A percentile compares a stretch with the other conserved stretches of the same genome.
phyloP scores from a whole-genome alignment of 2,113 vertebrate genomes.

The Protobothrops mucrosquamatus region DNA sequence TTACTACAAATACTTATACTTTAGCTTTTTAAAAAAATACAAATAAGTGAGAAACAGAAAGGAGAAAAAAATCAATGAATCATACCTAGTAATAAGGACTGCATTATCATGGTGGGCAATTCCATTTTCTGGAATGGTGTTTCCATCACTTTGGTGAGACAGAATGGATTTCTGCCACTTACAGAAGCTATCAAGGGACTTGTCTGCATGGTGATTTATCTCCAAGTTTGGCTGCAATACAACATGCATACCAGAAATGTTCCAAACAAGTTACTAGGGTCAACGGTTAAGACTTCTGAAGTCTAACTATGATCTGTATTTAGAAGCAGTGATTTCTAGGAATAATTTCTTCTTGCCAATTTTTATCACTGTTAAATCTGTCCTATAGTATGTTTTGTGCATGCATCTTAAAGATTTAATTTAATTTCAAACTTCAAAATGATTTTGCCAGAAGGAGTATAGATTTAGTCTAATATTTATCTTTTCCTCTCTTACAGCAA shows the following conservation, averaged over 20 bases:
- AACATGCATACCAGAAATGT: slow-evolving; percentile 81
- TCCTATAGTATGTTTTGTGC: slow-evolving; percentile 67
- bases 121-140: slow-evolving; percentile 98
- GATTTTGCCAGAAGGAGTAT: slow-evolving; percentile 54
- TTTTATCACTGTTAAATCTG: slow-evolving; percentile 73
- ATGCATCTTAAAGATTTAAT: slow-evolving; percentile 53
- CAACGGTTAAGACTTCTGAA: slow-evolving; percentile 79
- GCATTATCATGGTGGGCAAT: slow-evolving; percentile 99
- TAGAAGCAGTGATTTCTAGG: slow-evolving; percentile 79
- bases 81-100: slow-evolving; percentile 98
- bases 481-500: not conserved
- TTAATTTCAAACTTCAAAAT: slow-evolving; percentile 66
- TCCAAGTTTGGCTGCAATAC: slow-evolving; percentile 96
- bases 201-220: slow-evolving; percentile 99
- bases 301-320: slow-evolving; percentile 78
- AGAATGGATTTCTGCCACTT: slow-evolving; percentile 99
- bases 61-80: slow-evolving; percentile 69
- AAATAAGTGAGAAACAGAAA: slow-evolving; percentile 63
- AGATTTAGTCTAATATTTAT: slow-evolving; percentile 34
- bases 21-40: slow-evolving; percentile 9
- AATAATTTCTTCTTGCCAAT: slow-evolving; percentile 74
- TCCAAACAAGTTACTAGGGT: slow-evolving; percentile 84
- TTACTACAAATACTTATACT: slow-evolving; percentile 40
- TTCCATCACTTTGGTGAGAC: slow-evolving; percentile 94
- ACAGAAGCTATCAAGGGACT: slow-evolving; percentile 99